A percentile compares a stretch with the other conserved stretches of the same genome.
Conservation (phyloP, 2,888 invertebrate species). For the Pachliopta kotzebuea region DNA sequence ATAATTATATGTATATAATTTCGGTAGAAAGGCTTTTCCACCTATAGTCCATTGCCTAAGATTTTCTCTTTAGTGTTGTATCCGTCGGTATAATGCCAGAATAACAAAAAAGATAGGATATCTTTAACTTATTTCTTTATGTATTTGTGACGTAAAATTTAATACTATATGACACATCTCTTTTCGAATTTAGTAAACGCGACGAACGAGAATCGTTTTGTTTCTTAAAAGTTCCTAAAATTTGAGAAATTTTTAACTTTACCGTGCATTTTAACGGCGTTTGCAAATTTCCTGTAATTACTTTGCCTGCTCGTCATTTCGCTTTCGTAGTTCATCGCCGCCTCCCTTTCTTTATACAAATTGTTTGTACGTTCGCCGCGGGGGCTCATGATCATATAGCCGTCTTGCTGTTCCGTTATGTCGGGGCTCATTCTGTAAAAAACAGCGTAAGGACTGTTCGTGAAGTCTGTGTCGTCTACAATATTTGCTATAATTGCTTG, state of each 20-base stretch:
- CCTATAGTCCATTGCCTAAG: too few relatives aligned
- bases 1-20: too few relatives aligned
- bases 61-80: too few relatives aligned
- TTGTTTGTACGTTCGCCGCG: conserved; percentile 30
- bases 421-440: conserved; percentile 56
- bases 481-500: conserved; percentile 30
- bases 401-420: conserved; percentile 35
- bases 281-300: conserved; percentile 33
- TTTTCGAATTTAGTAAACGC: too few relatives aligned
- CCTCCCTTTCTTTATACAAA: conserved; percentile 34
- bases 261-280: conserved; percentile 37
- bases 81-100: too few relatives aligned
- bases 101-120: too few relatives aligned
- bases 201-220: neutral
- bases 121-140: too few relatives aligned
- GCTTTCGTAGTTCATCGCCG: conserved; percentile 30
- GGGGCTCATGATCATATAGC: conserved; percentile 33
- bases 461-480: conserved; percentile 40
- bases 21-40: too few relatives aligned
- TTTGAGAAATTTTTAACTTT: conserved; percentile 43
- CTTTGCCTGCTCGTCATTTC: conserved; percentile 30
- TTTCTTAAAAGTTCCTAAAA: conserved; percentile 33
- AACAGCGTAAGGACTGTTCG: conserved; percentile 51
- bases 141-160: too few relatives aligned
- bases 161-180: too few relatives aligned